These are phyloP conservation scores for Epiblema foenella DNA, from an alignment of 2,888 invertebrate species.

Conservation along the genomic window DNA sequence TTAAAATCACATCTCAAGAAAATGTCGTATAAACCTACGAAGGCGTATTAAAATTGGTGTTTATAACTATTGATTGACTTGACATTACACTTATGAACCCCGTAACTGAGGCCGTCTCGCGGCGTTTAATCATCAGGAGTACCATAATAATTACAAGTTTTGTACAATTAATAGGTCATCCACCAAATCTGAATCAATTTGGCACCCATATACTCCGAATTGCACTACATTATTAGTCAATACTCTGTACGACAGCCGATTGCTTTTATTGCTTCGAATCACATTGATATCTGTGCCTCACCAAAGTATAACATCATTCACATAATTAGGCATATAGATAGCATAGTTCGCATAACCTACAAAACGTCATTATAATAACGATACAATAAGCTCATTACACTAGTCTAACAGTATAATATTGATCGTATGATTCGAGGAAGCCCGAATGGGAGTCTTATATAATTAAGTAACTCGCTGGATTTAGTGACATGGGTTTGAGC, in stretches of 20 bases:
- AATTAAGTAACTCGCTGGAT: conserved; percentile 61
- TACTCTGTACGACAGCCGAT: conserved; percentile 33
- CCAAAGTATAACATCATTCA: conserved; percentile 24
- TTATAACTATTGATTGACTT: conserved; percentile 22
- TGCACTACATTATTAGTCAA: conserved; percentile 30
- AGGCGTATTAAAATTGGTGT: conserved; percentile 36
- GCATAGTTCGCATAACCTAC: conserved; percentile 43
- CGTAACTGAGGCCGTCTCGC: conserved; percentile 13
- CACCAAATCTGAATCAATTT: conserved; percentile 24
- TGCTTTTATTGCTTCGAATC: conserved; percentile 37
- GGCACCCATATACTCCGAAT: conserved; percentile 38
- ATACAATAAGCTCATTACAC: conserved; percentile 53
- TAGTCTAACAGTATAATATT: conserved; percentile 54
- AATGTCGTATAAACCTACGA: conserved; percentile 55
- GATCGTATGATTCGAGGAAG: conserved; percentile 70
- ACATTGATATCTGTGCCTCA: conserved; percentile 30
- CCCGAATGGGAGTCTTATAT: conserved; percentile 65
- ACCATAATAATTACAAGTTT: conserved; percentile 22
- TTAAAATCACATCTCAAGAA: conserved; percentile 71
- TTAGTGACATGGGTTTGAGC: conserved; percentile 65
- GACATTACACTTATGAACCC: conserved; percentile 4
- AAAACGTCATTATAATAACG: conserved; percentile 39
- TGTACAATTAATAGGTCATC: conserved; percentile 28
- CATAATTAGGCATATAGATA: conserved; percentile 33
- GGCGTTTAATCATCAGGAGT: not conserved